Base-by-base conservation (phyloP, 2,797 vertebrate genomes). In the Pygocentrus nattereri region DNA sequence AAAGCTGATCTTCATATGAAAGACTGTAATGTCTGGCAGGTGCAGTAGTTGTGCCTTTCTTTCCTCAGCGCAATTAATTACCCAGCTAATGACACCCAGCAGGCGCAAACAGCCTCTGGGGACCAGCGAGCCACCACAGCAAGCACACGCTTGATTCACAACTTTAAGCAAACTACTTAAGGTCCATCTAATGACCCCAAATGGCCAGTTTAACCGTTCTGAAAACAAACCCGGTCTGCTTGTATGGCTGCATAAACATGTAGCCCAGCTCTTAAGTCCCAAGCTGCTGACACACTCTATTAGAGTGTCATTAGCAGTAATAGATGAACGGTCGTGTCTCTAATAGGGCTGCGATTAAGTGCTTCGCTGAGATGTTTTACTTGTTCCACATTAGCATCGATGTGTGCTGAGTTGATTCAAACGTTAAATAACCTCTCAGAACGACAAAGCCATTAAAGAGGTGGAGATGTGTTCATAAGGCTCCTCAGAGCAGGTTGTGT, bases 261-360 rank as follows among this genome's bases (percentile, higher is more conserved):
- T 72, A 72, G 75, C 23, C 21, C 49, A 41, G 56, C 71, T 77
- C 70, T 75, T 81, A 71, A 83, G 56, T 74, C 44, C 74, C 67
- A 73, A 74, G 34, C 84, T 25, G 30, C 85, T 79, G 88, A 85
- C 85, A 84, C 52, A 74, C 79, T 83, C 86, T 79, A 87, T 88
- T 89, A 89, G 80, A 67, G 72, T 72, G 74, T 79, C 82, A 89
- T 84, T 85, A 87, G 82, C 72, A 77, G 80, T 80, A 85, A 84
- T 87, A 83, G 82, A 86, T 78, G 85, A 76, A 77, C 84, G 81
- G 83, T 65, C 34, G 73, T 74, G 62, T 82, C 31, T 79, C 74
- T 85, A 87, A 86, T 70, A 56, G 79, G 75, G 34, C 12, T 50
- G 19, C 82, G 81, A 87, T 88, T 82, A 88, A 86, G 78, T 77